These are phyloP conservation scores for Aplysina aerophoba DNA, from an alignment of 37 sponge, comb jelly and placozoan genomes.

Conservation along the genomic window DNA sequence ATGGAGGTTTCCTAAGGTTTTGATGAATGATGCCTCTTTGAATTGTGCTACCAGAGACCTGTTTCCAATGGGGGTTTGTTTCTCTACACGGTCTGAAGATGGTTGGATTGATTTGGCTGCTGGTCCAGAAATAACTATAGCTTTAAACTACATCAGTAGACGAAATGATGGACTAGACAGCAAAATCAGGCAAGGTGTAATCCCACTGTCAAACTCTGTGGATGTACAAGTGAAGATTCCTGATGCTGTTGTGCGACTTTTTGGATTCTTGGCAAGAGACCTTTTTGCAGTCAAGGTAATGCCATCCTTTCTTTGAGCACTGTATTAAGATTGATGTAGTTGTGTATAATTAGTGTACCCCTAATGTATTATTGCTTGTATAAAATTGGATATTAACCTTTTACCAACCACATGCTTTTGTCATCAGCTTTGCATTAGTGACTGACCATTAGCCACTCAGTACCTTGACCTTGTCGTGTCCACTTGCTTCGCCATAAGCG, in stretches of 20 bases:
- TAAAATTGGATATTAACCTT: too few relatives aligned
- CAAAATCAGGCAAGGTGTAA: constrained; percentile 1
- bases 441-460: too few relatives aligned
- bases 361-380: not conserved
- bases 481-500: too few relatives aligned
- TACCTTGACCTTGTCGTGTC: too few relatives aligned
- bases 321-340: too few relatives aligned
- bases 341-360: not conserved
- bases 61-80: constrained; percentile 68
- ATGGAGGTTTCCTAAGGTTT: constrained; percentile 44
- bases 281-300: constrained; percentile 64
- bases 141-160: constrained; percentile 41
- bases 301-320: not conserved
- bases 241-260: constrained; percentile 57
- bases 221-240: constrained; percentile 39
- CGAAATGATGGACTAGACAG: constrained; percentile 37
- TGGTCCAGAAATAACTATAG: constrained; percentile 56
- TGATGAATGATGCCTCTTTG: not conserved
- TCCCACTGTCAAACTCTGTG: constrained; percentile 40
- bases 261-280: constrained; percentile 67
- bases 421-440: not conserved
- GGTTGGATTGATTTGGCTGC: constrained; percentile 83
- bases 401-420: too few relatives aligned
- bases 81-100: constrained; percentile 49
- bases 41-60: constrained; percentile 19